Conservation (phyloP, 2,888 invertebrate genomes). For the Melinaea menophilus region DNA sequence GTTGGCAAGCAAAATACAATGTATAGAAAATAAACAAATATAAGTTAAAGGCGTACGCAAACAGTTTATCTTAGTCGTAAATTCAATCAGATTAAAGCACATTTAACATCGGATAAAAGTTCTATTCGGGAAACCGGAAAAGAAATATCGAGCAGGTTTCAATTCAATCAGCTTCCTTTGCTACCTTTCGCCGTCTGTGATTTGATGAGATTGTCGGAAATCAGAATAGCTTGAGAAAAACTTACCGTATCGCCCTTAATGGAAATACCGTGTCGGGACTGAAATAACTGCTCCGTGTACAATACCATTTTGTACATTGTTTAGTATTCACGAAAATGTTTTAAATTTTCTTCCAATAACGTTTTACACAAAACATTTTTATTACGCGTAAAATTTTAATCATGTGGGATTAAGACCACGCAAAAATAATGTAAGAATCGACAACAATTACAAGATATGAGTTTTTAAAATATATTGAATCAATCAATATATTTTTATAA, state of each 20-base stretch:
- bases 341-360: slow-evolving; percentile 2
- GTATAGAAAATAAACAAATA: no score
- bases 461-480: no score
- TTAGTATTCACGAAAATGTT: slow-evolving; percentile 15
- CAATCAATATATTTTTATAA: no score
- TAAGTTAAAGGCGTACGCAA: slow-evolving; percentile 19
- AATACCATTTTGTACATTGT: slow-evolving; percentile 30
- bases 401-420: no score
- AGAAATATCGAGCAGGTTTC: slow-evolving; percentile 74
- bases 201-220: slow-evolving; percentile 76
- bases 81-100: slow-evolving; percentile 76
- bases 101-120: slow-evolving; percentile 73
- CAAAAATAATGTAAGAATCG: no score
- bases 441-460: no score
- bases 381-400: no score
- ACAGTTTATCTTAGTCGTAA: slow-evolving; percentile 68
- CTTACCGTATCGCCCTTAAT: slow-evolving; percentile 52
- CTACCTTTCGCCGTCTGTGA: slow-evolving; percentile 59
- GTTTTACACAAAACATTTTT: no score
- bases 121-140: slow-evolving; percentile 70
- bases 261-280: slow-evolving; percentile 55
- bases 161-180: slow-evolving; percentile 74
- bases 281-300: slow-evolving; percentile 34
- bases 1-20: no score
- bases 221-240: slow-evolving; percentile 65